phyloP scores from a whole-genome alignment of 2,888 invertebrate genomes.

The Brenthis ino region DNA sequence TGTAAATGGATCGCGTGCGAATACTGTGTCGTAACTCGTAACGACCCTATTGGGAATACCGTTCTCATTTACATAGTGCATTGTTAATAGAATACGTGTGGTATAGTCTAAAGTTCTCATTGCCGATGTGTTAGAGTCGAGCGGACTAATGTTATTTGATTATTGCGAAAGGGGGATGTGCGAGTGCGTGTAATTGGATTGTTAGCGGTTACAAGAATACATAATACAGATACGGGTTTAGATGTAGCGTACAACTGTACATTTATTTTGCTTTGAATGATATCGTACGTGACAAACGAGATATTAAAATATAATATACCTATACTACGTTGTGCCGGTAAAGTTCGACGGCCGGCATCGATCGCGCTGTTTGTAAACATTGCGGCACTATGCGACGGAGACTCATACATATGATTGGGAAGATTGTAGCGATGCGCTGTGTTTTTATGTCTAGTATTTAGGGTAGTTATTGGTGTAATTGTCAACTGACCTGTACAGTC shows the following conservation, averaged over 20 bases:
- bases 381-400: constrained; percentile 44
- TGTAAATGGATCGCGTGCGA: constrained; percentile 58
- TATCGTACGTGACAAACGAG: not conserved
- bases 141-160: not conserved
- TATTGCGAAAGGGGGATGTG: not conserved
- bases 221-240: constrained; percentile 1
- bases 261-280: not conserved
- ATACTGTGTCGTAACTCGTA: constrained; percentile 54
- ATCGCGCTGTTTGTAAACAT: constrained; percentile 78
- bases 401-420: constrained; percentile 14
- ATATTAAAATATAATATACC: not conserved
- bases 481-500: constrained; percentile 89
- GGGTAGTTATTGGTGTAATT: constrained; percentile 22
- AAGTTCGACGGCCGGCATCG: constrained; percentile 61
- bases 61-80: constrained; percentile 35
- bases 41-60: constrained; percentile 46
- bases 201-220: constrained; percentile 16
- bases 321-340: not conserved
- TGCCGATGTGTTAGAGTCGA: not conserved
- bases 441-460: not conserved
- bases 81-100: constrained; percentile 25
- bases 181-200: constrained; percentile 24
- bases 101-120: not conserved
- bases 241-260: not conserved
- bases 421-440: not conserved